Percentiles rank a stretch among this genome's conserved stretches.
phyloP scores from a whole-genome alignment of 2,113 vertebrate genomes.

The Hippocampus mohnikei region DNA sequence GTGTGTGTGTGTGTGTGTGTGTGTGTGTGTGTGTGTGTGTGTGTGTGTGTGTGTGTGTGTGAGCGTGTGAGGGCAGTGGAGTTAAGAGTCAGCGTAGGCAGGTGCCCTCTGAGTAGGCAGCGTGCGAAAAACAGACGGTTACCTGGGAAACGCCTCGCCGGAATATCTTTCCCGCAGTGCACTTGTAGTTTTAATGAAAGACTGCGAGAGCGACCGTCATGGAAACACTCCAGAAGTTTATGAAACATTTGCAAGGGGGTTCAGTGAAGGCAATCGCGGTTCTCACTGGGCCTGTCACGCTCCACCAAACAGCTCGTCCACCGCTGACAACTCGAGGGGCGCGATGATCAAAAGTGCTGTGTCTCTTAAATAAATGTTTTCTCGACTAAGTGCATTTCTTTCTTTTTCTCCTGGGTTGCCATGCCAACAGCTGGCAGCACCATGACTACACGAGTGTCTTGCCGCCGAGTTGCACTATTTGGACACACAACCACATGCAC shows the following conservation, averaged over 20 bases:
- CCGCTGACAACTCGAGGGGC: neutral
- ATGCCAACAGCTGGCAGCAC: conserved; percentile 28
- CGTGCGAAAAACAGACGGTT: conserved; percentile 48
- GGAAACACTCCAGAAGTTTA: conserved; percentile 4
- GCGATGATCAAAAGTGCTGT: neutral
- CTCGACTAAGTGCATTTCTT: neutral
- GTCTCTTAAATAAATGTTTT: neutral
- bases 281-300: neutral
- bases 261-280: neutral
- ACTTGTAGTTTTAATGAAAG: conserved; percentile 24
- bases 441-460: conserved; percentile 13
- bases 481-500: neutral
- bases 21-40: conserved; percentile 15
- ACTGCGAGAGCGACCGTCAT: neutral
- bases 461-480: neutral
- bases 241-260: neutral
- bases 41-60: conserved; percentile 26
- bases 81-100: conserved; percentile 35
- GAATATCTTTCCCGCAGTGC: conserved; percentile 26
- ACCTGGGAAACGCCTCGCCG: conserved; percentile 60
- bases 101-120: conserved; percentile 51
- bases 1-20: conserved; percentile 24
- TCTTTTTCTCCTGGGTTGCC: conserved; percentile 21
- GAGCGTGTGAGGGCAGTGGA: conserved; percentile 13
- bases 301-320: neutral